phyloP scores from a whole-genome alignment of 2,113 vertebrate species.

The Tor tambroides region DNA sequence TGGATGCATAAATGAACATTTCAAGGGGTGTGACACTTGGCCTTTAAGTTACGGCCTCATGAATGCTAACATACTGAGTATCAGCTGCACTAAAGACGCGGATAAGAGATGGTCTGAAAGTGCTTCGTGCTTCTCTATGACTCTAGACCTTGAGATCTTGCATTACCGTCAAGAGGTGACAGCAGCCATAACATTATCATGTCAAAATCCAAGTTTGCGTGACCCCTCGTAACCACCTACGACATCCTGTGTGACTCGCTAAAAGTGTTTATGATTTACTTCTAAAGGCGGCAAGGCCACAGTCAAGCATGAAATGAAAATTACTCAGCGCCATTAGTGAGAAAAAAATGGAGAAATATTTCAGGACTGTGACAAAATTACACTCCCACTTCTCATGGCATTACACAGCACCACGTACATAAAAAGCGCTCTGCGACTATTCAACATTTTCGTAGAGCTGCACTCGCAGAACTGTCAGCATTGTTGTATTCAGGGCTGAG shows the following conservation, averaged over 20 bases:
- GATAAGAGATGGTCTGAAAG: conserved; percentile 7
- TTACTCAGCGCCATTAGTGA: conserved; percentile 14
- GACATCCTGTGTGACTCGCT: neutral
- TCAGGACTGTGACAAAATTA: conserved; percentile 31
- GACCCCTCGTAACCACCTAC: neutral
- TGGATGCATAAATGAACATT: neutral
- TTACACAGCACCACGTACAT: conserved; percentile 49
- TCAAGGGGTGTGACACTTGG: neutral
- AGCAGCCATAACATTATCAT: conserved; percentile 23
- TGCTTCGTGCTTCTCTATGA: neutral
- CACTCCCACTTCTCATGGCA: conserved; percentile 23
- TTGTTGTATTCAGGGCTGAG: conserved; percentile 69
- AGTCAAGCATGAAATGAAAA: conserved; percentile 28
- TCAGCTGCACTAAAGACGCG: neutral
- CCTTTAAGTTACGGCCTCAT: neutral
- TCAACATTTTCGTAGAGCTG: conserved; percentile 74
- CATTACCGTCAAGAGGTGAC: conserved; percentile 15
- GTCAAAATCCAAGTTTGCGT: conserved; percentile 17
- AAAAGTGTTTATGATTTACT: conserved; percentile 6
- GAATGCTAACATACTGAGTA: neutral
- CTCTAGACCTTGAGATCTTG: neutral
- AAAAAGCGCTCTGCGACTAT: conserved; percentile 65
- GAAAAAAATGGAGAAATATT: conserved; percentile 28
- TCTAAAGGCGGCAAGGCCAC: neutral
- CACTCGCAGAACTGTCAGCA: conserved; percentile 70